phyloP scores from a whole-genome alignment of 1,140 invertebrate genomes.

The Leptopilina clavipes region DNA sequence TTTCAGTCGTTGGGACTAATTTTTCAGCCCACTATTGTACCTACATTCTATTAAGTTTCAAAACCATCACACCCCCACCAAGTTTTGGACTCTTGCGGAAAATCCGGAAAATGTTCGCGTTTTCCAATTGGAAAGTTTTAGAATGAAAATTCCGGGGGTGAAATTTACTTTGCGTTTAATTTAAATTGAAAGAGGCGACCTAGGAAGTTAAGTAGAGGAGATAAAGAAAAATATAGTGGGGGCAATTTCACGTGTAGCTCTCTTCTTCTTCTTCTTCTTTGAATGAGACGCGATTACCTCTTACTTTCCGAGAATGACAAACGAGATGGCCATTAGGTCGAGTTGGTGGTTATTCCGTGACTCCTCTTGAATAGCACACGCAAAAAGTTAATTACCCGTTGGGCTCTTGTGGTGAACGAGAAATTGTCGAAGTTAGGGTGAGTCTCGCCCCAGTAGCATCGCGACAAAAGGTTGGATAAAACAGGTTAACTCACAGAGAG shows the following conservation, averaged over 20 bases:
- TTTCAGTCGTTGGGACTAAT: too few species aligned
- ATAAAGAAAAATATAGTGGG: neutral
- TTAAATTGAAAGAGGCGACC: neutral
- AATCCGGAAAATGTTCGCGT: too few species aligned
- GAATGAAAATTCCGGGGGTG: neutral
- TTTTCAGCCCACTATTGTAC: too few species aligned
- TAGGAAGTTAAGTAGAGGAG: neutral
- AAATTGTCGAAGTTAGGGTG: conserved; percentile 46
- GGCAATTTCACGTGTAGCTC: conserved; percentile 1
- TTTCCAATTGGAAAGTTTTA: neutral
- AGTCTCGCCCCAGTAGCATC: conserved; percentile 28
- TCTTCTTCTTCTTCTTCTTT: conserved; percentile 12
- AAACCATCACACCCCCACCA: too few species aligned
- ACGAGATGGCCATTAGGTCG: conserved; percentile 63
- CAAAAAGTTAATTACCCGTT: conserved; percentile 69
- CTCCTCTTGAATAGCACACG: conserved; percentile 50
- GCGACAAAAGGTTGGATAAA: conserved; percentile 42
- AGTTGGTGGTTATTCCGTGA: conserved; percentile 63
- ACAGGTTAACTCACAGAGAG: conserved; percentile 48
- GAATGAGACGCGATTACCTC: conserved; percentile 24
- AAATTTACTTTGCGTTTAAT: conserved; percentile 16
- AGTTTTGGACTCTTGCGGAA: too few species aligned
- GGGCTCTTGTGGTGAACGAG: conserved; percentile 44
- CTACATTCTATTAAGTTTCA: too few species aligned
- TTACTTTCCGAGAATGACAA: conserved; percentile 61